These are phyloP conservation scores for Anoplophora glabripennis DNA, from an alignment of 1,140 invertebrate genomes.

Conservation along the genomic window DNA sequence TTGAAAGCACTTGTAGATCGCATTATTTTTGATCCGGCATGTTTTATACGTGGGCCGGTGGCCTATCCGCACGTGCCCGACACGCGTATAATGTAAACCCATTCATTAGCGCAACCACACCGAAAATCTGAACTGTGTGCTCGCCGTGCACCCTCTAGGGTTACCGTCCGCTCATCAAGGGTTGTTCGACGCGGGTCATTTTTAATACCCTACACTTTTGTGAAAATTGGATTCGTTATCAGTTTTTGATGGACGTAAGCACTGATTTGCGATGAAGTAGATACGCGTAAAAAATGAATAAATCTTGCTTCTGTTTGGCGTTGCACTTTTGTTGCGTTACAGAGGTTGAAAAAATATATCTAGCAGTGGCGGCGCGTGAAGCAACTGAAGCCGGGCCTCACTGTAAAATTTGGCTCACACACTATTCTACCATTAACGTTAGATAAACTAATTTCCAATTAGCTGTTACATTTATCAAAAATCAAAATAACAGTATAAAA, in stretches of 20 bases:
- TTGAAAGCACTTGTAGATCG: conserved; percentile 41
- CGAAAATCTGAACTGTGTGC: conserved; percentile 39
- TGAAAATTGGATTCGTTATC: conserved; percentile 36
- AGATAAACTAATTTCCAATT: no score
- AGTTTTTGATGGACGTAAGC: conserved; percentile 22
- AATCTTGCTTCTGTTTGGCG: no score
- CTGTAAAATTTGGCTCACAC: no score
- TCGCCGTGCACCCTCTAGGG: conserved; percentile 21
- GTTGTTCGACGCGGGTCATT: conserved; percentile 16
- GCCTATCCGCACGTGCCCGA: conserved; percentile 38
- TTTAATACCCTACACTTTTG: conserved; percentile 23
- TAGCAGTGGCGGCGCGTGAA: no score
- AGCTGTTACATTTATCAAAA: no score
- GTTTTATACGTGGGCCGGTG: conserved; percentile 39
- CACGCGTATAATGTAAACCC: conserved; percentile 47
- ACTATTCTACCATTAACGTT: no score
- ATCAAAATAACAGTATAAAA: no score
- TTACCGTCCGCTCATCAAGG: conserved; percentile 22
- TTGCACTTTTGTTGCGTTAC: no score
- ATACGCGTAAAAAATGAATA: not conserved
- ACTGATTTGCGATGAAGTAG: conserved; percentile 10
- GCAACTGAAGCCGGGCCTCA: no score
- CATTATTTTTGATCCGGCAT: conserved; percentile 44
- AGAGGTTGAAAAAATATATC: no score
- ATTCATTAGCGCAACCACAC: conserved; percentile 49